Percentiles rank a stretch among this genome's conserved stretches.
Conservation (phyloP, 2,888 invertebrate species). For the Pseudococcus viburni region DNA sequence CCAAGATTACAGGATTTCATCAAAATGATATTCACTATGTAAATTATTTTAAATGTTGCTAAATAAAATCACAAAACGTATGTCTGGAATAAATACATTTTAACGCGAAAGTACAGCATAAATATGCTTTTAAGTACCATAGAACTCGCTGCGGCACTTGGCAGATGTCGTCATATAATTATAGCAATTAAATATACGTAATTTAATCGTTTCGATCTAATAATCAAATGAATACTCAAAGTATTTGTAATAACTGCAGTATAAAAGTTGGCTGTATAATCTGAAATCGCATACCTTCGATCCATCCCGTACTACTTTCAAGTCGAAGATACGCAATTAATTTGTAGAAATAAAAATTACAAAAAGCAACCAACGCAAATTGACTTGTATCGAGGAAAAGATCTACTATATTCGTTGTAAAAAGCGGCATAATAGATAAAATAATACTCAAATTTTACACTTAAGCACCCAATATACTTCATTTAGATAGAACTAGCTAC, state of each 20-base stretch:
- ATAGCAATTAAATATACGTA: conserved; percentile 25
- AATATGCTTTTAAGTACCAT: conserved; percentile 3
- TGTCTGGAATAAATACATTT: neutral
- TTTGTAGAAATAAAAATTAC: no score
- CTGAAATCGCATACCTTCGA: neutral
- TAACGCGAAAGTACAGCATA: neutral
- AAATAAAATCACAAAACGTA: no score
- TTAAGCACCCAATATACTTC: no score
- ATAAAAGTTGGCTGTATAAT: neutral
- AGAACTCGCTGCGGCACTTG: conserved; percentile 37
- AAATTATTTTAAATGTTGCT: no score
- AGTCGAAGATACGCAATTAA: neutral
- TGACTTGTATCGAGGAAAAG: no score
- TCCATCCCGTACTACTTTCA: neutral
- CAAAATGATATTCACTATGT: neutral
- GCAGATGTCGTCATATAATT: conserved; percentile 66
- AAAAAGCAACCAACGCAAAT: no score
- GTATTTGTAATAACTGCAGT: neutral
- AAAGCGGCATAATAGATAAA: no score
- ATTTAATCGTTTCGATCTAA: neutral
- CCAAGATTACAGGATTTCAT: conserved; percentile 33
- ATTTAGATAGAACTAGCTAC: neutral
- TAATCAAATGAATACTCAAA: neutral
- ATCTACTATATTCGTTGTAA: no score
- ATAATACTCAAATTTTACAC: no score